phyloP scores from a whole-genome alignment of 2,113 vertebrate species.

The Archocentrus centrarchus region DNA sequence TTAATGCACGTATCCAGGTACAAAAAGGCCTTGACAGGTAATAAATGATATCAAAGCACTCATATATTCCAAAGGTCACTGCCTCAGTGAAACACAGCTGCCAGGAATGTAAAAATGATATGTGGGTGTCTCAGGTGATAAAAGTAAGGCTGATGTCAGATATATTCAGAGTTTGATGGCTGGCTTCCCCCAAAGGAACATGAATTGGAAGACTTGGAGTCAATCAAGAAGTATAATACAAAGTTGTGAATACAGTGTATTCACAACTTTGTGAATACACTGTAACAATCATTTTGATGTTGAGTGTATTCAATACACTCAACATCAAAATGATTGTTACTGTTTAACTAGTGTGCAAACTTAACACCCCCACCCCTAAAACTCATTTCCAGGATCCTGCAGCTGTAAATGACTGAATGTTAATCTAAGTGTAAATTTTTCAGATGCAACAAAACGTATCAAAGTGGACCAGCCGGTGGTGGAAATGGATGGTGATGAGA shows the following conservation, averaged over 20 bases:
- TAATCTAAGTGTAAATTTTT: background rate
- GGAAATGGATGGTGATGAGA: constrained; percentile 98
- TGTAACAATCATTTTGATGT: too few species aligned
- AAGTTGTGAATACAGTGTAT: background rate
- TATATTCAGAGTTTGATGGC: background rate
- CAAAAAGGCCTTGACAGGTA: constrained; percentile 8
- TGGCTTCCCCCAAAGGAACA: background rate
- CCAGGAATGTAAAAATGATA: background rate
- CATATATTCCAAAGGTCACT: constrained; percentile 36
- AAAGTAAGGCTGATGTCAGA: background rate
- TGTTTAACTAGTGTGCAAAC: background rate
- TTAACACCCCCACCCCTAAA: background rate
- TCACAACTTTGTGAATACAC: too few species aligned
- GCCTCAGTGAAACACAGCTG: background rate
- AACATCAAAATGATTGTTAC: background rate
- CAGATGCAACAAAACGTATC: constrained; percentile 91
- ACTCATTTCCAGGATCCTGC: background rate
- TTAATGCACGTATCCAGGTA: background rate
- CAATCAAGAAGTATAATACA: background rate
- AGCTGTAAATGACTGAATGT: background rate
- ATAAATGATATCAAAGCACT: constrained; percentile 16
- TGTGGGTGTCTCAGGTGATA: background rate
- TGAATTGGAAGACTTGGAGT: background rate
- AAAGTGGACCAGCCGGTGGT: constrained; percentile 94
- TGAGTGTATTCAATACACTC: too few species aligned